These are phyloP conservation scores for Diphyllodes magnificus DNA, from an alignment of 2,113 vertebrate species.

Conservation along the genomic window DNA sequence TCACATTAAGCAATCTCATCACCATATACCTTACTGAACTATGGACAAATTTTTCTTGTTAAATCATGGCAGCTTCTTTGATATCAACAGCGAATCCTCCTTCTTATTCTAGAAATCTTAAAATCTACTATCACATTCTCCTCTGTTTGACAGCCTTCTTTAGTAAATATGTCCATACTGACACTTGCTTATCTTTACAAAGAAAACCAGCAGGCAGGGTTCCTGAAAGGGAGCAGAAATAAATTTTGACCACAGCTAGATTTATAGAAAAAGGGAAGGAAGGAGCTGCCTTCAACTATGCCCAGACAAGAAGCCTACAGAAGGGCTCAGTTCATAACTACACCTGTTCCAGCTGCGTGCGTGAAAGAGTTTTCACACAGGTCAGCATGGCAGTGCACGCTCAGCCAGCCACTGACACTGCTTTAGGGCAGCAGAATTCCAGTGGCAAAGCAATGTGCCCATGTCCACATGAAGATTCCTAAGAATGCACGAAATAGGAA, in stretches of 20 bases:
- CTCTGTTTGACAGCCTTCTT: neutral
- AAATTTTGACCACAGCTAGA: neutral
- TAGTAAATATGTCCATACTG: neutral
- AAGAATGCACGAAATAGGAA: neutral
- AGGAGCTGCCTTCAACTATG: neutral
- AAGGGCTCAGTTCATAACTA: neutral
- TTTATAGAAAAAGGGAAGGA: neutral
- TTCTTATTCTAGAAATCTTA: neutral
- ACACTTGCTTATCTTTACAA: neutral
- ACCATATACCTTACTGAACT: neutral
- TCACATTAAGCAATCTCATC: neutral
- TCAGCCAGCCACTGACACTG: neutral
- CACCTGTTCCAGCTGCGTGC: neutral
- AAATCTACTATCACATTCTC: neutral
- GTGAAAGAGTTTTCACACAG: rapidly evolving
- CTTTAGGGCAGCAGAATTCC: neutral
- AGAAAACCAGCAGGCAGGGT: neutral
- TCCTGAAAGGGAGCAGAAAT: neutral
- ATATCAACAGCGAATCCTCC: neutral
- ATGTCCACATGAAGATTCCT: neutral
- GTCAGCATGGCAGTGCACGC: neutral
- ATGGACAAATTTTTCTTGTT: neutral
- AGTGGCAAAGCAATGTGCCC: neutral
- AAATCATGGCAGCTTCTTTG: neutral
- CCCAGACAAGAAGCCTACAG: neutral